Evolutionary conservation across 2,797 vertebrate species (phyloP).

Genomic region (Acrossocheilus wenchowensis): DNA sequence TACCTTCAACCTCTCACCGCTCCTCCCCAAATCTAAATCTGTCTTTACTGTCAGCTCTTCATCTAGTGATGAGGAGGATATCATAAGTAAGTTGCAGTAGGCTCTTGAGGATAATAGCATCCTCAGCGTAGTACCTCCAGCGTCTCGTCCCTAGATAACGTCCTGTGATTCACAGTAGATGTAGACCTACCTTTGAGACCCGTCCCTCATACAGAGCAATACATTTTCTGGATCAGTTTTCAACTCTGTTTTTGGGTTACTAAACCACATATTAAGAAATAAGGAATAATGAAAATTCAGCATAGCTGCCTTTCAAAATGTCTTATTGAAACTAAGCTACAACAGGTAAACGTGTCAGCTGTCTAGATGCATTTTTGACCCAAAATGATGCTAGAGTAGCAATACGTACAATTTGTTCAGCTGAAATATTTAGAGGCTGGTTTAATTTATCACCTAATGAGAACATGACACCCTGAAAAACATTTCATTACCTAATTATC

Average conservation of each 20-base stretch:
- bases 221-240: background rate
- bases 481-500: background rate
- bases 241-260: background rate
- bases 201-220: background rate
- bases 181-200: background rate
- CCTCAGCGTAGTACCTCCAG: conserved; percentile 14
- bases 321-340: too few relatives aligned
- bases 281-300: too few relatives aligned
- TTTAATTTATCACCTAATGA: background rate
- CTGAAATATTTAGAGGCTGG: background rate
- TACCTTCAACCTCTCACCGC: conserved; percentile 91
- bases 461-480: too few relatives aligned
- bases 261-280: background rate
- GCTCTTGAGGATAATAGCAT: conserved; percentile 47
- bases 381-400: background rate
- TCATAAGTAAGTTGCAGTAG: conserved; percentile 84
- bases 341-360: background rate
- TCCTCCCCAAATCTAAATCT: conserved; percentile 91
- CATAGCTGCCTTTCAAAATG: background rate
- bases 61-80: conserved; percentile 92
- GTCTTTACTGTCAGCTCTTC: conserved; percentile 87
- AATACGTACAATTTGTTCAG: background rate
- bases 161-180: background rate
- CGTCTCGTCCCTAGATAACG: background rate
- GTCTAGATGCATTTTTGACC: background rate